Base-by-base conservation (phyloP, 2,113 vertebrate genomes). In the Spea bombifrons region DNA sequence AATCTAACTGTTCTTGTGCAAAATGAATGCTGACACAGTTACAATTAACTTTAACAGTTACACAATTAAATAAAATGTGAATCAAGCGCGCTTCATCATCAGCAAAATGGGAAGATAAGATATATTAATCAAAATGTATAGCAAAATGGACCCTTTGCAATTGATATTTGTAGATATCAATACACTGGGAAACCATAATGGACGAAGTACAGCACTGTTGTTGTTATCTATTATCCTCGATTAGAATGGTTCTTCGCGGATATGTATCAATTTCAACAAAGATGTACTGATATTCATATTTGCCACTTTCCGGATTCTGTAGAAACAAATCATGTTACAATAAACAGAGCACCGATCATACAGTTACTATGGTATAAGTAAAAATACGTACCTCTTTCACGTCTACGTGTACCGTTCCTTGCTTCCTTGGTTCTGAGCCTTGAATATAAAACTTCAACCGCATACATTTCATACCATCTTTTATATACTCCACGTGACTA, bases 361-460 rank as follows among this genome's bases (percentile, higher is more conserved):
- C 59, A 59, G 2, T 7, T 6, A 16, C 16, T 0, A 64, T 63
- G 3, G 45, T 15, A 30, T 71, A 7, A 45, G 30, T 47, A 43
- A 70, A n/a, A 76, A 63, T 12, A 64, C 0, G 15, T 65, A 98
- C 97, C 95, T 99, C 93, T 88, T 91, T 96, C 61, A 96, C 92
- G 84, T 98, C 96, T 15, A 91, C 88, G 15, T 98, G 94, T 57
- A 97, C 97, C 0, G 93, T 97, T 79, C 97, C 97, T 72, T 86
- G 92, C 73, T 92, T 90, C 49, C 94, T 94, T 0, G 94, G 92
- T 84, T 98, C 96, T 0, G 92, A 92, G n/a, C 97, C 96, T 79
- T 98, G 90, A 12, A 99, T 97, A 87, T 99, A 97, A 90, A 99
- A 99, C 84, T 94, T 97, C 57, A 99, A 88, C 52, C 93, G 92